Evolutionary conservation across 2,797 vertebrate species (phyloP), one percentile per base, ranked within the genome.

Genomic region (Simalia tracyae): DNA sequence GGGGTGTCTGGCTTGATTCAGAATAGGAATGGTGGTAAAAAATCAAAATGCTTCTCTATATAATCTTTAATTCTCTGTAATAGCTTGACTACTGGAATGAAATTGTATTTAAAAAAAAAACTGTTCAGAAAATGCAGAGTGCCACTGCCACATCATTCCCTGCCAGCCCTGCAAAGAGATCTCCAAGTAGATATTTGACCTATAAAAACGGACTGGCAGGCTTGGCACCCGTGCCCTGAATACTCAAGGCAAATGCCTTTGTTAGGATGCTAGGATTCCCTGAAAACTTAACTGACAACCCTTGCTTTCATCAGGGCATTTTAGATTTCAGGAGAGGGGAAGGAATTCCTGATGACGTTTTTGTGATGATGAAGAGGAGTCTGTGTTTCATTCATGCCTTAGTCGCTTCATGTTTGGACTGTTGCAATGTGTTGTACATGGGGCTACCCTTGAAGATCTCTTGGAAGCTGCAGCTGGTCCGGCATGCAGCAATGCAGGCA

Each of bases 31-130:
- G 59, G 17, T 92, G 24, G 28, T 36, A 60, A 91, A 61, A 91
- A 89, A 86, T 19, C 0, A 0, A 91, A 92, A 81, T 91, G 89
- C 76, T 93, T 5, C 92, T 93, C 88, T 57, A 84, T 89, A 54
- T 93, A 0, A 46, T 96, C 85, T 91, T 54, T 91, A 93, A 50
- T 94, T 12, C 31, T 90, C 85, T 81, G 86, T 92, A 66, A 84
- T 88, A 91, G 84, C 89, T 56, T 89, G 86, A 1, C 64, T 85
- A 81, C 91, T 86, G 86, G 91, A 95, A 54, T 91, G 60, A 87
- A 93, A 61, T 8, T 0, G 6, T 19, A 0, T 90, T 50, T 28
- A 84, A n/a, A 22, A 46, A 85, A 9, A 64, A 88, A 8, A 28
- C 72, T 81, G 72, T 81, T 81, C 66, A 17, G 11, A 57, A 86